phyloP scores from a whole-genome alignment of 2,113 vertebrate genomes.

The Cephalopterus ornatus region DNA sequence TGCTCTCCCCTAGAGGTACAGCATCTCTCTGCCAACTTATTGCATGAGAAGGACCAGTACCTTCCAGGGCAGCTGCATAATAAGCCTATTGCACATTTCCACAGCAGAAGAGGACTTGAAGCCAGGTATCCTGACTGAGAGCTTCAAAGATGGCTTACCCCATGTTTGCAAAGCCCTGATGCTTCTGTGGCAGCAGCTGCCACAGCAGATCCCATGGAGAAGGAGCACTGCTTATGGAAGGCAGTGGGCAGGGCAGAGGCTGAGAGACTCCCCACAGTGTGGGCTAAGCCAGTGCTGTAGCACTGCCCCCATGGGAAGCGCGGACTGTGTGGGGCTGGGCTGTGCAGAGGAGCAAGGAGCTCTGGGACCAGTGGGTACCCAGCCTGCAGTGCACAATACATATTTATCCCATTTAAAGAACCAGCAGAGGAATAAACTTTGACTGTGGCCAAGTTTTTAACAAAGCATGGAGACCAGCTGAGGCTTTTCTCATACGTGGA shows the following conservation, averaged over 20 bases:
- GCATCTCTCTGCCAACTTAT: not conserved
- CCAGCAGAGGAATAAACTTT: not conserved
- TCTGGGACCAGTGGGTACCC: not conserved
- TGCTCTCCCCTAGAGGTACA: not conserved
- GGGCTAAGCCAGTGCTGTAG: not conserved
- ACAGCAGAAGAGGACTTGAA: not conserved
- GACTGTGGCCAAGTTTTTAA: not conserved
- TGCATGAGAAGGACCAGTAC: not conserved
- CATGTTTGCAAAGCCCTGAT: not conserved
- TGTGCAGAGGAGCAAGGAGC: accelerated
- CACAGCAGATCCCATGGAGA: not conserved
- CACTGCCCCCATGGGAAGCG: not conserved
- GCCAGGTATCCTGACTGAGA: not conserved
- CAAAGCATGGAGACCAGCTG: not conserved
- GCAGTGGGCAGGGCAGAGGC: not conserved
- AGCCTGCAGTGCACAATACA: accelerated
- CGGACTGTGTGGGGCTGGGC: not conserved
- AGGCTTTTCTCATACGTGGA: not conserved
- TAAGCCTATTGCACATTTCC: not conserved
- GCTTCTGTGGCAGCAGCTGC: not conserved
- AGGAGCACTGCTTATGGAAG: not conserved
- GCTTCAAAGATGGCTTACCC: not conserved
- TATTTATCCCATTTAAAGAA: not conserved
- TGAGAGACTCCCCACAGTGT: not conserved
- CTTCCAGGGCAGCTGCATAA: not conserved